Base-by-base conservation (phyloP, 2,797 vertebrate species). In the Myotis myotis region DNA sequence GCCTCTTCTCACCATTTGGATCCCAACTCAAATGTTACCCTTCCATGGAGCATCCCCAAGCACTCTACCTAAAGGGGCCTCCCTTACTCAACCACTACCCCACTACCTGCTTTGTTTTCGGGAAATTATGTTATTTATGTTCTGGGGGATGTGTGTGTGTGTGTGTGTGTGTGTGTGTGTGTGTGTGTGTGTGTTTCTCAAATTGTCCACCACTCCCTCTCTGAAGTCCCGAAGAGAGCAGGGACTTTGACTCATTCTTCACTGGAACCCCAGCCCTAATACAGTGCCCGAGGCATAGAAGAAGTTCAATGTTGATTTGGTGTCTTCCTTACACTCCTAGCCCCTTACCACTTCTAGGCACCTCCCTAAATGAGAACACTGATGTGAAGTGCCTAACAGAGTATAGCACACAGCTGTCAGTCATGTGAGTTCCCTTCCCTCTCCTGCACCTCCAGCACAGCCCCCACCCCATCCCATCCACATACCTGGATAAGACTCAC, bases 401-500 rank as follows among this genome's bases (percentile, higher is more conserved):
- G 22, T 47, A 33, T 25, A 74, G 36, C 81, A 22, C 38, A 15
- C 38, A 82, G 82, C 38, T 53, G 57, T 44, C 74, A 6, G 1
- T 55, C 47, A 13, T 10, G 8, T 33, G 64, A 87, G 33, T 55
- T 44, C 22, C 64, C 28, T 60, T 85, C 38, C 70, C 25, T 83
- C 60, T 51, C 81, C 23, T 60, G 13, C 1, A 71, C 30, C 19
- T 74, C 51, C n/a, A 25, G 12, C 28, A 28, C 15, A 62, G 57
- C 57, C 22, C 0, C 0, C 20, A 28, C 33, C 4, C 25, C 28
- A 60, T 60, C 53, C 44, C 6, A 25, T 57, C 64, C 44, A 78
- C 94, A 0, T 98, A 99, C 99, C 98, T 99, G 98, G 0, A 98
- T 98, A 88, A 99, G 98, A 90, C 98, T 97, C 5, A 97, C 51